Percentiles rank a stretch among this genome's conserved stretches.
These are phyloP conservation scores for Dermochelys coriacea DNA, from an alignment of 2,797 vertebrate genomes.

Conservation along the genomic window DNA sequence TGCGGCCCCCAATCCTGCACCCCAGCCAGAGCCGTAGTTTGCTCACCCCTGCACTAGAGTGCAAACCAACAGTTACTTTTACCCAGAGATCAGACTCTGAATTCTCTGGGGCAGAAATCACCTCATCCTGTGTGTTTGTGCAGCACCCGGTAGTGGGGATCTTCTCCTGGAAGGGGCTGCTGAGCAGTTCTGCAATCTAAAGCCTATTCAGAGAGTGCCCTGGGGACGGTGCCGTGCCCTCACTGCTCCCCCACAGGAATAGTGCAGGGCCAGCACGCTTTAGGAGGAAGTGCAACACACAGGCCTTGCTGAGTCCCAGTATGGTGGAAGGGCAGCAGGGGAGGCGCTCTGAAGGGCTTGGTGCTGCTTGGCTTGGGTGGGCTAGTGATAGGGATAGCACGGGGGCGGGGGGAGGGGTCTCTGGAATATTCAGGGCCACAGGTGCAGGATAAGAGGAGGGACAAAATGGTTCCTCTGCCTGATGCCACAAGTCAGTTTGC, in stretches of 20 bases:
- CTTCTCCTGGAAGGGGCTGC: not conserved
- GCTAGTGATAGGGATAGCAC: not conserved
- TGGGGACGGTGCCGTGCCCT: not conserved
- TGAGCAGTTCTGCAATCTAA: not conserved
- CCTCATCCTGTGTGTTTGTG: not conserved
- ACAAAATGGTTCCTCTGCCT: not conserved
- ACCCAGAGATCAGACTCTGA: not conserved
- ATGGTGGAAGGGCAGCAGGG: not conserved
- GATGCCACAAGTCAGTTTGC: not conserved
- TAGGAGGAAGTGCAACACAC: not conserved
- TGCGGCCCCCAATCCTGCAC: no score
- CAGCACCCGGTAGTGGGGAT: not conserved
- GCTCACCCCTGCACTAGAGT: not conserved
- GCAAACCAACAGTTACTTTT: rapidly evolving
- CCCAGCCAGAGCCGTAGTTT: no score
- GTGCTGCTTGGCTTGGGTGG: not conserved
- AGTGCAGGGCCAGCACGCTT: not conserved
- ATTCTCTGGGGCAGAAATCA: not conserved
- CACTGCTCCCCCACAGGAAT: not conserved
- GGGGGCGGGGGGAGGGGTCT: not conserved
- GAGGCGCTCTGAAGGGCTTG: not conserved
- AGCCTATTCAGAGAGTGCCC: not conserved
- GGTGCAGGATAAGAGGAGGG: not conserved
- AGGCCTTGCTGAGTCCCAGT: not conserved
- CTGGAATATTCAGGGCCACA: not conserved